Evolutionary conservation across 2,113 vertebrate species (phyloP), one percentile per base, ranked within the genome.

Genomic region (Hoplias malabaricus): DNA sequence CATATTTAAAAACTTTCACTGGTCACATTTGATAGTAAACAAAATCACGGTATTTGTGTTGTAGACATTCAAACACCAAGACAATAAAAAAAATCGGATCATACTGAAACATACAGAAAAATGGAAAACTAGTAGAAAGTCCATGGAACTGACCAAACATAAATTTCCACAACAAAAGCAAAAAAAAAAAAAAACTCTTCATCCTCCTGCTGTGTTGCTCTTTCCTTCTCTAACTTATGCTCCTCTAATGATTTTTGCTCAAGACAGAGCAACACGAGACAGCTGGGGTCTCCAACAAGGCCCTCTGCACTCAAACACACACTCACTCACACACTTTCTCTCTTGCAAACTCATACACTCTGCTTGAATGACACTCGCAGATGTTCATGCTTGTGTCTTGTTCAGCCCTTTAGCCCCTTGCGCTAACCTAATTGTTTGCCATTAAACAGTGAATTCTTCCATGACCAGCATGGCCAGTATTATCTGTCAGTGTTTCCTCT

Each of bases 351-450:
- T 19, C 12, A n/a, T 36, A 29, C 69, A 75, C 59, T 56, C 14
- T 11, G 19, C 13, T 10, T 62, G 71, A 62, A 75, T 21, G 67
- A 66, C 73, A 62, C 68, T 54, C 78, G 50, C 72, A 67, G 46
- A 56, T 71, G 68, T 54, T 63, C 25, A 16, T 10, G 11, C 50
- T 36, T 11, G 11, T 23, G 50, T 54, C 65, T 57, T 29, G 29
- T 75, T 66, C 42, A 40, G 38, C 40, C 63, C 12, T 40, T 14
- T 33, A 27, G 70, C 40, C 21, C 50, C 36, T 36, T 25, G 5
- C 29, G 6, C 31, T 13, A 42, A 27, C 34, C 33, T 56, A 48
- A 69, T 69, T 50, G 16, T 48, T 23, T 33, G 33, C 57, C n/a
- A 14, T 61, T 31, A 61, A 61, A 33, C 57, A 62, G 31, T 9